Evolutionary conservation across 2,797 vertebrate genomes (phyloP), one percentile per base, ranked within the genome.

Genomic region (Echiichthys vipera): DNA sequence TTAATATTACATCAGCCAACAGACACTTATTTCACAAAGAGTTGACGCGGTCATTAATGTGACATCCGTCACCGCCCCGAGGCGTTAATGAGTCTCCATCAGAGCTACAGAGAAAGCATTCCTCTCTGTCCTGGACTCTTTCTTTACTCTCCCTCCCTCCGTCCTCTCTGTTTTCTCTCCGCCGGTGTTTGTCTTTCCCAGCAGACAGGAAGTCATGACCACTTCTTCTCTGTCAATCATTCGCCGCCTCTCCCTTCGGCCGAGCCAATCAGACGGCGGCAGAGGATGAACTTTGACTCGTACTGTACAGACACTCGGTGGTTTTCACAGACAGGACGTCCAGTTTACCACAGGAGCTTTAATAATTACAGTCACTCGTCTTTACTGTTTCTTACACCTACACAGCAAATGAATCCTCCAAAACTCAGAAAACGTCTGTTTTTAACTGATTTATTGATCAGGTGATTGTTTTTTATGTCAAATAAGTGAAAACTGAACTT

Each of bases 181-280:
- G 27, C 8, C 67, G 37, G 22, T 89, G 84, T 90, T 91, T 92
- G 84, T 81, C 72, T 91, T 91, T 91, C 90, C 90, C 90, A 92
- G 81, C 78, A 53, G 81, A 80, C 77, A 84, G 84, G 83, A 89
- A 90, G 81, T 81, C 20, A 0, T 2, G n/a, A 15, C 34, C 9
- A 8, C 22, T 65, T 40, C 55, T 27, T 57, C 32, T 30, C 59
- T 22, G 81, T 84, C 79, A 76, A 20, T 83, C 81, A 86, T 77
- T 84, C 37, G 55, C 75, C 3, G 22, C 57, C 71, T 53, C 70
- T 77, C 58, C 64, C 25, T 73, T 39, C 0, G 47, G 36, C n/a
- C 4, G 0, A 32, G 27, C 81, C 80, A 83, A 79, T 81, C 70
- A 42, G 39, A 59, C 0, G 11, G 53, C 0, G 11, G 14, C 61